These are phyloP conservation scores for Pyrgus malvae DNA, from an alignment of 2,888 invertebrate genomes.

Conservation along the genomic window DNA sequence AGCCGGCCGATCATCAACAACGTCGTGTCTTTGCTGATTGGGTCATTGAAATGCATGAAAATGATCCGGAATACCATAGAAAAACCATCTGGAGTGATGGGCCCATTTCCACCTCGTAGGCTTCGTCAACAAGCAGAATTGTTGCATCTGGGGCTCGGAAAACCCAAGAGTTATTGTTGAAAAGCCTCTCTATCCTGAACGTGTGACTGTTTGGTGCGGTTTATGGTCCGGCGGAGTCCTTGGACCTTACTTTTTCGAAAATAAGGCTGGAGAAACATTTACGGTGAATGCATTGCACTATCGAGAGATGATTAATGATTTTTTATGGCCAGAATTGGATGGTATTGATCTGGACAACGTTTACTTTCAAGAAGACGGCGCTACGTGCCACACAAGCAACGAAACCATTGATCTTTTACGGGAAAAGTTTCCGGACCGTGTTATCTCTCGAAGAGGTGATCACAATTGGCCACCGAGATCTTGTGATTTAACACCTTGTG, in stretches of 20 bases:
- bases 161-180: conserved; percentile 33
- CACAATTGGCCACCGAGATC: too few relatives aligned
- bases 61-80: conserved; percentile 35
- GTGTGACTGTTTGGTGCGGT: conserved; percentile 51
- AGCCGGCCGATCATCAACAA: conserved; percentile 16
- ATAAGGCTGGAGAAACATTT: conserved; percentile 39
- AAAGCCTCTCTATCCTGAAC: conserved; percentile 45
- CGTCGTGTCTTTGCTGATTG: conserved; percentile 36
- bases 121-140: conserved; percentile 48
- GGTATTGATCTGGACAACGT: background rate
- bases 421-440: too few relatives aligned
- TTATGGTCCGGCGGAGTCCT: conserved; percentile 43
- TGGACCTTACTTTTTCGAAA: conserved; percentile 49
- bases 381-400: conserved; percentile 7
- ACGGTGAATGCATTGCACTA: conserved; percentile 43
- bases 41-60: conserved; percentile 34
- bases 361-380: conserved; percentile 10
- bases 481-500: too few relatives aligned
- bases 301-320: conserved; percentile 34
- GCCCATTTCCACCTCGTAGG: conserved; percentile 43
- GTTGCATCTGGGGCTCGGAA: conserved; percentile 27
- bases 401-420: conserved; percentile 3
- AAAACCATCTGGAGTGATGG: conserved; percentile 36
- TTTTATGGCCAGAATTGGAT: conserved; percentile 9
- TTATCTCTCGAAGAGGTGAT: too few relatives aligned